Percentiles rank a stretch among this genome's conserved stretches.
Evolutionary conservation across 2,888 invertebrate genomes (phyloP).

Genomic region (Calliopum simillimum): DNA sequence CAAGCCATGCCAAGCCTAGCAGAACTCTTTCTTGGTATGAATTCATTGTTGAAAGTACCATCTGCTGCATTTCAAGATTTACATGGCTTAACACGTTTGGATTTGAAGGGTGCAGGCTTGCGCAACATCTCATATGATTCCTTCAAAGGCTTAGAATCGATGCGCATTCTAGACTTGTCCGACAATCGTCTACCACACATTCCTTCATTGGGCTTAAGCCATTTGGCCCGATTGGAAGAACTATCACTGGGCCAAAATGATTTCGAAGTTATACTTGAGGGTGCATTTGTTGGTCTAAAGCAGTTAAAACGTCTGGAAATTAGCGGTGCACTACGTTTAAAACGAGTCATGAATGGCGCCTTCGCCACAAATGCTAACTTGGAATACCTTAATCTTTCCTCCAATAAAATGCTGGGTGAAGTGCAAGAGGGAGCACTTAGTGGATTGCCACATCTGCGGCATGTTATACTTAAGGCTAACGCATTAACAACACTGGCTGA

Average conservation of each 20-base stretch:
- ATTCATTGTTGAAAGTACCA: slow-evolving; percentile 80
- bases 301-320: slow-evolving; percentile 84
- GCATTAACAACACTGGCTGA: slow-evolving; percentile 81
- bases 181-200: slow-evolving; percentile 82
- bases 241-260: slow-evolving; percentile 86
- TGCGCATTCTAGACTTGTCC: slow-evolving; percentile 80
- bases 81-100: slow-evolving; percentile 80
- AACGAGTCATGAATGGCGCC: slow-evolving; percentile 81
- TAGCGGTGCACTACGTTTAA: slow-evolving; percentile 80
- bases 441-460: slow-evolving; percentile 83
- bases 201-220: slow-evolving; percentile 80
- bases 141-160: slow-evolving; percentile 79
- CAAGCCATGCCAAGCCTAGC: slow-evolving; percentile 81
- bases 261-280: slow-evolving; percentile 76
- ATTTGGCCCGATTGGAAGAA: slow-evolving; percentile 81
- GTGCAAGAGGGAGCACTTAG: slow-evolving; percentile 87
- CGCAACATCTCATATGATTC: slow-evolving; percentile 83
- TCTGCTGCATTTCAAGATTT: slow-evolving; percentile 85
- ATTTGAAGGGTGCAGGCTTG: slow-evolving; percentile 84
- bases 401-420: slow-evolving; percentile 80
- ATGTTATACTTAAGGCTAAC: slow-evolving; percentile 83
- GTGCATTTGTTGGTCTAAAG: slow-evolving; percentile 82
- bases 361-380: slow-evolving; percentile 85
- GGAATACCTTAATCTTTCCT: slow-evolving; percentile 80
- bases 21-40: slow-evolving; percentile 87